Conservation (phyloP, 2,888 invertebrate genomes). For the Syrphus vitripennis region DNA sequence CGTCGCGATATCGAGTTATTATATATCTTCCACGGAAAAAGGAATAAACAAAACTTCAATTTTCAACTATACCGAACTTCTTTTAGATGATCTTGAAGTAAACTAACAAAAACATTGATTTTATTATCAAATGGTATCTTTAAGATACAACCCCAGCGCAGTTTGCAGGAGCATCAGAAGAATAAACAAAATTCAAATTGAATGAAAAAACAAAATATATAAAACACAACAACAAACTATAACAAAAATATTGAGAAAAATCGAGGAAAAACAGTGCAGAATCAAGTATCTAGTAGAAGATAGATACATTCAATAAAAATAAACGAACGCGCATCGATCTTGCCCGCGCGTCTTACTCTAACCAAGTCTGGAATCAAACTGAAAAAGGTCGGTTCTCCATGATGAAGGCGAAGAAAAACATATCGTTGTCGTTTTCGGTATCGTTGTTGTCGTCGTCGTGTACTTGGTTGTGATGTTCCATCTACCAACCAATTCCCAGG, state of each 20-base stretch:
- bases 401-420: slow-evolving; percentile 51
- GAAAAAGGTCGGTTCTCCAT: slow-evolving; percentile 62
- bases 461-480: slow-evolving; percentile 24
- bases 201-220: slow-evolving; percentile 15
- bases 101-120: slow-evolving; percentile 27
- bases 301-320: slow-evolving; percentile 36
- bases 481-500: slow-evolving; percentile 32
- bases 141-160: slow-evolving; percentile 19
- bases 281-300: slow-evolving; percentile 43
- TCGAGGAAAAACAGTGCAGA: slow-evolving; percentile 35
- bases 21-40: not conserved
- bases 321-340: slow-evolving; percentile 41
- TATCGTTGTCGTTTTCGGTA: slow-evolving; percentile 11
- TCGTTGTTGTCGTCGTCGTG: not conserved
- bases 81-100: slow-evolving; percentile 2
- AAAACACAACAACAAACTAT: not conserved
- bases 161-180: not conserved
- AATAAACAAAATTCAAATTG: slow-evolving; percentile 31
- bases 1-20: slow-evolving; percentile 38
- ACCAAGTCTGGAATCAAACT: slow-evolving; percentile 70
- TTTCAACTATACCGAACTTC: slow-evolving; percentile 8
- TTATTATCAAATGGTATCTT: slow-evolving; percentile 45
- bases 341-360: slow-evolving; percentile 63
- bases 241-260: not conserved
- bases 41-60: slow-evolving; percentile 13